These are phyloP conservation scores for Sula dactylatra DNA, from an alignment of 2,113 vertebrate species.

Conservation along the genomic window DNA sequence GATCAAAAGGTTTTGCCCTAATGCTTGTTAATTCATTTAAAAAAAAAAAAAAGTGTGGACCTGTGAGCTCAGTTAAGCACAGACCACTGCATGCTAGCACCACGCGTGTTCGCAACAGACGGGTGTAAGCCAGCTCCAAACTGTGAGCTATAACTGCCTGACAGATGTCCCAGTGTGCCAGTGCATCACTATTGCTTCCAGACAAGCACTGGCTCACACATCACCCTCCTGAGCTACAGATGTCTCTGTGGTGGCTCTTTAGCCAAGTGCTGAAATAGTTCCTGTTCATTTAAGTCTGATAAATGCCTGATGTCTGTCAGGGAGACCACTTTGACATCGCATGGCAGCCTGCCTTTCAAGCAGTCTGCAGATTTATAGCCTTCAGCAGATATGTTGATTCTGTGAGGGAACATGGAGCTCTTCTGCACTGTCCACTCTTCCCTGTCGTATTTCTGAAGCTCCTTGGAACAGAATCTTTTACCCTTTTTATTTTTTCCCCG, in stretches of 20 bases:
- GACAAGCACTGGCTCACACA: background rate
- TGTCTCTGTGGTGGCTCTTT: background rate
- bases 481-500: background rate
- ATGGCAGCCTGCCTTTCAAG: background rate
- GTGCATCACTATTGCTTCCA: background rate
- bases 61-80: background rate
- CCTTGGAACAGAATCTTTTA: background rate
- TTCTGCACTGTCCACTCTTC: background rate
- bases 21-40: background rate
- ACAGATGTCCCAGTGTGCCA: background rate
- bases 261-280: background rate
- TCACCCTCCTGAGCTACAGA: background rate
- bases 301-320: background rate
- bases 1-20: background rate
- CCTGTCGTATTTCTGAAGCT: background rate
- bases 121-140: background rate
- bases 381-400: background rate
- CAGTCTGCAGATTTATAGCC: background rate
- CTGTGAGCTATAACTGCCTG: background rate
- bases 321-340: background rate
- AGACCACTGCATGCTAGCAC: background rate
- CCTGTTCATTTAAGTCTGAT: background rate
- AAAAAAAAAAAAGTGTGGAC: background rate
- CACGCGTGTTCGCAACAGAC: fast-evolving
- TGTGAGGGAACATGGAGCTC: background rate